Percentiles rank a stretch among this genome's conserved stretches.
phyloP scores from a whole-genome alignment of 2,888 invertebrate genomes.

The Rhingia rostrata region DNA sequence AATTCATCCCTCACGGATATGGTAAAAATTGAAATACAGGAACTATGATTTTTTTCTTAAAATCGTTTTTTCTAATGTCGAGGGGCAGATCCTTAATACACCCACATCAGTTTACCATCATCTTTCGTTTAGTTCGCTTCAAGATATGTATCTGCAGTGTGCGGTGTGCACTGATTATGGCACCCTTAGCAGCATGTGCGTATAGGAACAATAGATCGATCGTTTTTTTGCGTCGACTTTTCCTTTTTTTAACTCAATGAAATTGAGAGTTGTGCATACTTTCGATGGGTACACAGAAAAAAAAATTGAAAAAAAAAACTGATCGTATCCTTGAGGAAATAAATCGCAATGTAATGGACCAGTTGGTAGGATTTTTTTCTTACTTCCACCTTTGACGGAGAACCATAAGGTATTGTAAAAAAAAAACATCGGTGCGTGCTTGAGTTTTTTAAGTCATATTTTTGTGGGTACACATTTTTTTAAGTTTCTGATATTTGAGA shows the following conservation, averaged over 20 bases:
- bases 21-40: slow-evolving; percentile 35
- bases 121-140: slow-evolving; percentile 21
- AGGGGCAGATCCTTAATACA: slow-evolving; percentile 45
- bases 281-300: slow-evolving; percentile 36
- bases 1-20: slow-evolving; percentile 51
- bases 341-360: slow-evolving; percentile 60
- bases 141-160: slow-evolving; percentile 49
- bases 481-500: slow-evolving; percentile 56
- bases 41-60: slow-evolving; percentile 31
- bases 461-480: slow-evolving; percentile 33
- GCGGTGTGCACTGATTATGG: slow-evolving; percentile 52
- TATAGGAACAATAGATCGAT: slow-evolving; percentile 31
- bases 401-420: slow-evolving; percentile 59
- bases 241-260: slow-evolving; percentile 32
- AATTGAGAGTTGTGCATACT: slow-evolving; percentile 68
- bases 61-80: background rate
- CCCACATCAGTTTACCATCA: slow-evolving; percentile 63
- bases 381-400: slow-evolving; percentile 25
- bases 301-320: slow-evolving; percentile 19
- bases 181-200: slow-evolving; percentile 70
- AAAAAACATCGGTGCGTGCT: slow-evolving; percentile 30
- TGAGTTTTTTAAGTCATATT: slow-evolving; percentile 57
- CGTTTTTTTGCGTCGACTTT: slow-evolving; percentile 28
- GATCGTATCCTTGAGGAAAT: slow-evolving; percentile 56
- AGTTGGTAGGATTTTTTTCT: slow-evolving; percentile 53